These are phyloP conservation scores for Epistrophe grossulariae DNA, from an alignment of 2,888 invertebrate species.

Conservation along the genomic window DNA sequence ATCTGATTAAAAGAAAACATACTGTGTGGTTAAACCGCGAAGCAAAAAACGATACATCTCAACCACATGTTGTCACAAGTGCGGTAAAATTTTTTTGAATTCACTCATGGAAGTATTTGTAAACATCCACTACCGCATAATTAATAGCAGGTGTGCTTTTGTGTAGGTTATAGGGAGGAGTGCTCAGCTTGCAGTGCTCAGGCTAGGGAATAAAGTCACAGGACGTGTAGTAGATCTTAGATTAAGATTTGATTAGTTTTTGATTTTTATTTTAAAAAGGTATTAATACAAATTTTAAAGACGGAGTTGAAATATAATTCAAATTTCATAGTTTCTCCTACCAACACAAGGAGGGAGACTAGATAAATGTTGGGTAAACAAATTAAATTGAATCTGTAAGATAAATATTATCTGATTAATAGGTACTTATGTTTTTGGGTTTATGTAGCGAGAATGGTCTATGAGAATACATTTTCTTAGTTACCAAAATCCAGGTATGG, in stretches of 20 bases:
- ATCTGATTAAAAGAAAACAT: conserved; percentile 18
- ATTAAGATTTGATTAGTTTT: not conserved
- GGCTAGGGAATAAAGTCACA: not conserved
- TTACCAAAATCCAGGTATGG: too few relatives aligned
- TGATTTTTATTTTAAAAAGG: not conserved
- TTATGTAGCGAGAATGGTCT: too few relatives aligned
- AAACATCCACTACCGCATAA: conserved; percentile 8
- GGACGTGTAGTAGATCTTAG: not conserved
- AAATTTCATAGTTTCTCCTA: too few relatives aligned
- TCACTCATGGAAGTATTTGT: not conserved
- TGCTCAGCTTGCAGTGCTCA: not conserved
- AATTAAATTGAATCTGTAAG: too few relatives aligned
- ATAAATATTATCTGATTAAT: too few relatives aligned
- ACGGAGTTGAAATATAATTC: not conserved
- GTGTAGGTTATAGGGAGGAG: not conserved
- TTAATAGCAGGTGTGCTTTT: not conserved
- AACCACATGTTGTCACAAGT: conserved; percentile 17
- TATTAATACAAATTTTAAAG: not conserved
- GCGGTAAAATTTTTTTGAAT: not conserved
- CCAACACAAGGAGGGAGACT: too few relatives aligned
- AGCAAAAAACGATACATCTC: not conserved
- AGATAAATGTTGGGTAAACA: too few relatives aligned
- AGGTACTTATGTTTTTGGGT: too few relatives aligned
- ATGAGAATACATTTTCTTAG: too few relatives aligned
- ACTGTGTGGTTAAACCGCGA: conserved; percentile 13